A percentile compares a stretch with the other conserved stretches of the same genome.
phyloP scores from a whole-genome alignment of 2,113 vertebrate genomes.

The Leucoraja erinaceus region DNA sequence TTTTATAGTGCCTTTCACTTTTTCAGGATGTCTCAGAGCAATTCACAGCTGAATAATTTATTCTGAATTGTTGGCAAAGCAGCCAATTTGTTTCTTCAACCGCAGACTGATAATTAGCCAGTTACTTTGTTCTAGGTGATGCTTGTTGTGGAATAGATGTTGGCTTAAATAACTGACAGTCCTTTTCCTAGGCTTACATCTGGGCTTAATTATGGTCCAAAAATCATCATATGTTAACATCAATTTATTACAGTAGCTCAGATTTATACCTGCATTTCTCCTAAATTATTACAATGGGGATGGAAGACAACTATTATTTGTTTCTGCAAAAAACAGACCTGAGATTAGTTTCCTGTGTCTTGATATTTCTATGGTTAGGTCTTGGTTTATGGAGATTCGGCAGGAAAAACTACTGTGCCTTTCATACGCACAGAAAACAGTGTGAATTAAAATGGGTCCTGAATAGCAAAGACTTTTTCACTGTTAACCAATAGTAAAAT shows the following conservation, averaged over 20 bases:
- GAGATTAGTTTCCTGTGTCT: background rate
- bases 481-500: no score
- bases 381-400: background rate
- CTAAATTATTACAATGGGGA: background rate
- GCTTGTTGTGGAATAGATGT: background rate
- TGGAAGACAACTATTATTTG: background rate
- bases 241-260: background rate
- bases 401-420: no score
- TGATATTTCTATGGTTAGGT: background rate
- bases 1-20: background rate
- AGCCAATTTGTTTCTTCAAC: background rate
- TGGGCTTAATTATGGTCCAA: background rate
- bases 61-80: background rate
- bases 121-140: background rate
- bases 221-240: background rate
- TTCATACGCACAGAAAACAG: no score
- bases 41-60: background rate
- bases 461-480: background rate
- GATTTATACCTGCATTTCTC: background rate
- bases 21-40: background rate
- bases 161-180: background rate
- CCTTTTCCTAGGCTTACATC: background rate
- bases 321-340: background rate
- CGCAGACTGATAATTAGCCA: background rate
- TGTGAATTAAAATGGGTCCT: background rate